These are phyloP conservation scores for Leptinotarsa lineolata DNA, from an alignment of 1,140 invertebrate species.

Conservation along the genomic window DNA sequence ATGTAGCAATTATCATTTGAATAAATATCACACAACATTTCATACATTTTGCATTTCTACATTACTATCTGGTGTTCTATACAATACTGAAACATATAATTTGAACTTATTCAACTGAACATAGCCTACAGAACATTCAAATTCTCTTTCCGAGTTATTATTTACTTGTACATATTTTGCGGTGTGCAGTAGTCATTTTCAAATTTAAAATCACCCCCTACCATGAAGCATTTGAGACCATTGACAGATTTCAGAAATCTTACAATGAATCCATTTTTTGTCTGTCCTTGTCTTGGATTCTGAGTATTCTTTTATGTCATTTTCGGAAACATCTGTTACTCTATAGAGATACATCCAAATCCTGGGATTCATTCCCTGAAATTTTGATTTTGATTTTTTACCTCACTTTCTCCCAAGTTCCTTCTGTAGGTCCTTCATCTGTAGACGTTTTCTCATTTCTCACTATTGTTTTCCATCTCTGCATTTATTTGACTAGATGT, in stretches of 20 bases:
- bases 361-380: too few relatives aligned
- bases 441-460: too few relatives aligned
- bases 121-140: neutral
- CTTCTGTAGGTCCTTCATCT: too few relatives aligned
- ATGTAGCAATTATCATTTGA: neutral
- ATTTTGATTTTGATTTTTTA: too few relatives aligned
- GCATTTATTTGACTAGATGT: too few relatives aligned
- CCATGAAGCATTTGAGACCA: neutral
- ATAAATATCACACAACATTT: neutral
- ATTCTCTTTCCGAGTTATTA: neutral
- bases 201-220: conserved; percentile 7
- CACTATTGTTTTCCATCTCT: too few relatives aligned
- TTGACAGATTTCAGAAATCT: neutral
- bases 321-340: too few relatives aligned
- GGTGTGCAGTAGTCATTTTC: neutral
- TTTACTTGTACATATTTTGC: neutral
- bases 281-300: too few relatives aligned
- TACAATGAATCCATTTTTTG: neutral
- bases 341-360: too few relatives aligned
- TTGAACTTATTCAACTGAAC: neutral
- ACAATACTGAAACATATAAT: neutral
- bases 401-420: too few relatives aligned
- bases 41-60: neutral
- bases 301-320: too few relatives aligned
- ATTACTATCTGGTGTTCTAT: neutral